These are phyloP conservation scores for Cylloceria caligata DNA, from an alignment of 2,888 invertebrate genomes.

Conservation along the genomic window DNA sequence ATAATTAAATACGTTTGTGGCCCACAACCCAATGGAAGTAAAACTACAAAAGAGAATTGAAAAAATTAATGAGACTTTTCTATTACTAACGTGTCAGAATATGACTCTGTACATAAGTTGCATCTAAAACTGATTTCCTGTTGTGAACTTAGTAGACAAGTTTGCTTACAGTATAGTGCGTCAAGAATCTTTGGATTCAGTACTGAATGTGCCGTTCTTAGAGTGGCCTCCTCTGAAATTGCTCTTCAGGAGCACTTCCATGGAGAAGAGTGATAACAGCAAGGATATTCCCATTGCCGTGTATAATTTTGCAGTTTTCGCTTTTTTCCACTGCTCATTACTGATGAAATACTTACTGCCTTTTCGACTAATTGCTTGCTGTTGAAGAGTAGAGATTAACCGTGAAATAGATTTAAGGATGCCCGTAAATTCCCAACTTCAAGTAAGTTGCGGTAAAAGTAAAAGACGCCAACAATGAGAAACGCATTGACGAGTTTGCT, in stretches of 20 bases:
- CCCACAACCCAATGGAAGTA: background rate
- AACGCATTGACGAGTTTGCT: no score
- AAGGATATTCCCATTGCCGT: conserved; percentile 10
- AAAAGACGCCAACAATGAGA: no score
- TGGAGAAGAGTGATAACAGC: background rate
- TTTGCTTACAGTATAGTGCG: conserved; percentile 15
- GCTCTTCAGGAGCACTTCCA: background rate
- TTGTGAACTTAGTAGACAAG: background rate
- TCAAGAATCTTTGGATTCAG: conserved; percentile 9
- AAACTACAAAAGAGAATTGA: no score
- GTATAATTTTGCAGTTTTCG: background rate
- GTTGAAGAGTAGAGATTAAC: background rate
- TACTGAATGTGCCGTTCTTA: background rate
- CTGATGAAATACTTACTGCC: background rate
- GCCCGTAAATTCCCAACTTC: no score
- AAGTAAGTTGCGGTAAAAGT: no score
- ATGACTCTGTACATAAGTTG: background rate
- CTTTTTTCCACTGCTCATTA: background rate
- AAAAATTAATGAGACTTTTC: background rate
- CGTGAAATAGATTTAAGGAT: background rate
- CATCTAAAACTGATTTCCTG: background rate
- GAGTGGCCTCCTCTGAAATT: background rate
- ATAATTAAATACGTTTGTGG: background rate
- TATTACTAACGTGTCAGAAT: no score
- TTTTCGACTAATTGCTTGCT: background rate